Evolutionary conservation across 1,140 invertebrate genomes (phyloP).

Genomic region (Polyergus mexicanus): DNA sequence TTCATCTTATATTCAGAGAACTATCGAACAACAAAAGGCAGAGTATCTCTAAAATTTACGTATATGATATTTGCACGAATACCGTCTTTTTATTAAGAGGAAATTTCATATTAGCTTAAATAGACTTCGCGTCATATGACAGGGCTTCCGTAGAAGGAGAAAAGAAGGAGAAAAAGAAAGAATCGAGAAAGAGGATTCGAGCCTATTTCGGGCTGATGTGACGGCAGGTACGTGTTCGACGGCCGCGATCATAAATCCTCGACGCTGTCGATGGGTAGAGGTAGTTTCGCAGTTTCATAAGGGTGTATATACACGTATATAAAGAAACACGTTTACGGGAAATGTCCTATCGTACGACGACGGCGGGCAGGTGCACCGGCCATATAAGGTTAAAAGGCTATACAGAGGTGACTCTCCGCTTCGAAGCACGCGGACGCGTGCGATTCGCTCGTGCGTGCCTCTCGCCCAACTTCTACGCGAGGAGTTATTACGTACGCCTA

Average conservation of each 20-base stretch:
- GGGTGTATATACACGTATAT: background rate
- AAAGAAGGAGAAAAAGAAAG: conserved; percentile 10
- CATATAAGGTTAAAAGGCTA: conserved; percentile 83
- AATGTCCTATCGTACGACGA: conserved; percentile 72
- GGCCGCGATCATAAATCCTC: conserved; percentile 68
- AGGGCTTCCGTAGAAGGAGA: background rate
- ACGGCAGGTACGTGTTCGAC: background rate
- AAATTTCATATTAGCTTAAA: background rate
- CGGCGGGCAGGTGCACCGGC: conserved; percentile 76
- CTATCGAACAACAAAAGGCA: background rate
- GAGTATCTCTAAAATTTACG: background rate
- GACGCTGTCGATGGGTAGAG: conserved; percentile 20
- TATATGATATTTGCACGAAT: background rate
- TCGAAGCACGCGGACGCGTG: conserved; percentile 59
- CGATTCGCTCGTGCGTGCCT: conserved; percentile 70
- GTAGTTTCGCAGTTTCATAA: conserved; percentile 57
- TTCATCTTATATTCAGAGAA: conserved; percentile 3
- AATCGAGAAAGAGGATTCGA: conserved; percentile 13
- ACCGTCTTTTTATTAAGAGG: background rate
- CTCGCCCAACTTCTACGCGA: conserved; percentile 71
- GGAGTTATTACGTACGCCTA: conserved; percentile 75
- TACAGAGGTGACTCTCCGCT: conserved; percentile 71
- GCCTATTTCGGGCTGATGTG: conserved; percentile 13
- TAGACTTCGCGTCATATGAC: conserved; percentile 3
- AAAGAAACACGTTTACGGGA: conserved; percentile 75